These are phyloP conservation scores for Passerina amoena DNA, from an alignment of 2,113 vertebrate species.

Conservation along the genomic window DNA sequence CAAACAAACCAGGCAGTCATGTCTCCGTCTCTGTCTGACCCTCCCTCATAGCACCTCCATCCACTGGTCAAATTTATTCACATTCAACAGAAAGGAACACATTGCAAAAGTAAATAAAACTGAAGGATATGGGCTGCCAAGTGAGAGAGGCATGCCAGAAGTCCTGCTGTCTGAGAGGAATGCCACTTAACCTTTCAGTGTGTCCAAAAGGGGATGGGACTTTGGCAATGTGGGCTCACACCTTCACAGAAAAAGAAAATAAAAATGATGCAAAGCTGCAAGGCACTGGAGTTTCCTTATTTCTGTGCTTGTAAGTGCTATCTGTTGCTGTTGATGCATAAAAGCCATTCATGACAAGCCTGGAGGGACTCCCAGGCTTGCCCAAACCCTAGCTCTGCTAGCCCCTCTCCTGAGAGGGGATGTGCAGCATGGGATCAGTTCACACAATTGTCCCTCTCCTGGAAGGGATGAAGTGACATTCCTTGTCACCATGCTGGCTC, in stretches of 20 bases:
- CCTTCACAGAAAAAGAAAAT: background rate
- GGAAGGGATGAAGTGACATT: background rate
- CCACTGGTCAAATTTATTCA: conserved; percentile 2
- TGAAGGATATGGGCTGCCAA: background rate
- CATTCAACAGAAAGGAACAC: background rate
- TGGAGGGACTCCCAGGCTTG: background rate
- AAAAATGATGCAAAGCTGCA: background rate
- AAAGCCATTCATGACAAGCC: background rate
- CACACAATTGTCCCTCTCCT: background rate
- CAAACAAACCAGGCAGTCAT: background rate
- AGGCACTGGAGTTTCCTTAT: background rate
- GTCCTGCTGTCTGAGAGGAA: conserved; percentile 2
- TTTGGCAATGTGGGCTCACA: background rate
- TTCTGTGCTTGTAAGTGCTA: background rate
- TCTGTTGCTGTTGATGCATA: background rate
- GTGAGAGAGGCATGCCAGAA: background rate
- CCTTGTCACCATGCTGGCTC: accelerated
- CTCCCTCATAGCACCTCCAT: background rate
- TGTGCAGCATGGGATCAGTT: background rate
- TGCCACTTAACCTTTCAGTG: background rate
- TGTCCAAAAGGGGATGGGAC: background rate
- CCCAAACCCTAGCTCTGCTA: background rate
- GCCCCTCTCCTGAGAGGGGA: background rate
- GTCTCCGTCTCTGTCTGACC: background rate
- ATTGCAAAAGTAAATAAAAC: conserved; percentile 20